phyloP scores from a whole-genome alignment of 2,113 vertebrate genomes.

The Fregetta grallaria region DNA sequence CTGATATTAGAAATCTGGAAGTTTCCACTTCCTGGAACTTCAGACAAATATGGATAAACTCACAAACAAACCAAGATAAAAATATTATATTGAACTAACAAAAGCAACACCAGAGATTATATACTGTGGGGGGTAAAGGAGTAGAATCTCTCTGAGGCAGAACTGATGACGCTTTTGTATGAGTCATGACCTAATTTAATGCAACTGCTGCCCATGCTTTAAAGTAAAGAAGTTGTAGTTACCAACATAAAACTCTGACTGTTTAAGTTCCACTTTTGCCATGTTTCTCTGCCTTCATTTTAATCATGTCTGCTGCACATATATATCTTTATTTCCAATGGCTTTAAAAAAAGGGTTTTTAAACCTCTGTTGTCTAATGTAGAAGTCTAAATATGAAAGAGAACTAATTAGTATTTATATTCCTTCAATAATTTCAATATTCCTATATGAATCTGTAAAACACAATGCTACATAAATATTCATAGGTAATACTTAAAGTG shows the following conservation, averaged over 20 bases:
- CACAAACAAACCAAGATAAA: not conserved
- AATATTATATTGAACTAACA: not conserved
- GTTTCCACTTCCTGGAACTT: not conserved
- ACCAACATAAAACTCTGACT: not conserved
- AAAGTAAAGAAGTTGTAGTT: not conserved
- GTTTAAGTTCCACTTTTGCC: not conserved
- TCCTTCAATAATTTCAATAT: not conserved
- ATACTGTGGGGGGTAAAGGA: not conserved
- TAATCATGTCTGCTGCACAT: rapidly evolving
- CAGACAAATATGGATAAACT: not conserved
- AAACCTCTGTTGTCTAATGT: rapidly evolving
- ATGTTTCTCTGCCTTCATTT: not conserved
- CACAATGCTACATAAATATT: not conserved
- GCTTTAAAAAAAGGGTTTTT: not conserved
- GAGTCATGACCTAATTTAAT: not conserved
- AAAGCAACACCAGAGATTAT: not conserved
- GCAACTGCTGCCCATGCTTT: not conserved
- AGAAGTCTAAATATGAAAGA: not conserved
- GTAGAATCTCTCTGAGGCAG: not conserved
- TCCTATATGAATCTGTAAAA: not conserved
- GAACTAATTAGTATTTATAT: not conserved
- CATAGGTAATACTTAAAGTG: not conserved
- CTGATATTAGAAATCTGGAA: not conserved
- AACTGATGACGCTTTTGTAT: not conserved
- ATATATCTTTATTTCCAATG: not conserved